Evolutionary conservation across 2,797 vertebrate genomes (phyloP).

Genomic region (Podargus strigoides): DNA sequence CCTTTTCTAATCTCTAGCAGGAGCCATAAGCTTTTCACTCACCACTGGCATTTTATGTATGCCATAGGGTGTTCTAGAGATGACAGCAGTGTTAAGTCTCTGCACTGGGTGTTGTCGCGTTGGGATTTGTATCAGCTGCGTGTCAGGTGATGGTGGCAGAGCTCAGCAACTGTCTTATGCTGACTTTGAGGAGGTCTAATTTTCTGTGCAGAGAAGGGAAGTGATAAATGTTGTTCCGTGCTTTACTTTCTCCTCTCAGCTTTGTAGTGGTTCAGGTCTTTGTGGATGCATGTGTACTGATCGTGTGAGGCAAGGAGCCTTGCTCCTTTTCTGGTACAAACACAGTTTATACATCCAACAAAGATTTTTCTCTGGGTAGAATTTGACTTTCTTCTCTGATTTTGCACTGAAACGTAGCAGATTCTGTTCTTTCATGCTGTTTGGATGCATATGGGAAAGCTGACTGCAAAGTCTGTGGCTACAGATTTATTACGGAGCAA

Average conservation of each 20-base stretch:
- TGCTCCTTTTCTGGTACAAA: background rate
- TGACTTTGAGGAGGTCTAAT: background rate
- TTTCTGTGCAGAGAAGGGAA: background rate
- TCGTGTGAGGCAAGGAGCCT: background rate
- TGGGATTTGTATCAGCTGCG: background rate
- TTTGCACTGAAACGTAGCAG: background rate
- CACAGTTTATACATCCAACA: background rate
- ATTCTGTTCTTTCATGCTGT: background rate
- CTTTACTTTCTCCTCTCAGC: background rate
- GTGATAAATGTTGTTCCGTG: background rate
- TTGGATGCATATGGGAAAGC: background rate
- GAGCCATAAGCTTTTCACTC: background rate
- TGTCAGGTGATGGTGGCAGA: background rate
- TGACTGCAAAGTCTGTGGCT: background rate
- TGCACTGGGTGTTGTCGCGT: accelerated
- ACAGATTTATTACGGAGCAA: background rate
- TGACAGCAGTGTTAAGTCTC: background rate
- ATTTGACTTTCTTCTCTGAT: background rate
- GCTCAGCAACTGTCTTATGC: background rate
- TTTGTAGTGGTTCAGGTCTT: background rate
- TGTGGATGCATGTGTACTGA: background rate
- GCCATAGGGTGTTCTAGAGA: background rate
- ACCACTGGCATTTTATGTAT: background rate
- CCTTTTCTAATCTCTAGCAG: background rate
- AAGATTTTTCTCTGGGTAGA: background rate